Base-by-base conservation (phyloP, 2,888 invertebrate species). In the Agriopis aurantiaria region DNA sequence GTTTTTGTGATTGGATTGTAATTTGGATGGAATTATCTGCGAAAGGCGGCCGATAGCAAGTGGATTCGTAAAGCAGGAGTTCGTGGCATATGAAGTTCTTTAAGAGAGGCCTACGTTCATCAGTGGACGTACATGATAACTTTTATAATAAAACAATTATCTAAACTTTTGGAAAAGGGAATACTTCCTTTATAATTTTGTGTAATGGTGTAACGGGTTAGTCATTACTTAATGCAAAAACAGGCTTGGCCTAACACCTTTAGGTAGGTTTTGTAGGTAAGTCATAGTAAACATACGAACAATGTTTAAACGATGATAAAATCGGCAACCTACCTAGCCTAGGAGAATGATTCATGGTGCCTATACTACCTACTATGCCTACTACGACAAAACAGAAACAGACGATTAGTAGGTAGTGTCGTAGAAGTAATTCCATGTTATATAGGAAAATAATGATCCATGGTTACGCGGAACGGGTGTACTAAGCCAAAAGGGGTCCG, bases 251-350 rank as follows among this genome's bases (percentile, higher is more conserved):
- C 65, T 68, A 51, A 66, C 67, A 69, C 56, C 43, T 33, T 10
- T 48, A 55, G 8, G 4, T 49, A 52, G 7, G 14, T 56, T 17
- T 14, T n/a, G 55, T 40, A 60, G 64, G 60, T 72, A 66, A 64
- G 68, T 68, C 61, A 67, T 69, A 71, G 49, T 63, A 51, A 52
- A 9, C 58, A 58, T 64, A 73, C 55, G 14, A 68, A 61, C 55
- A 69, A 65, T 70, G 68, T 72, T 49, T 56, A 62, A 67, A 69
- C 68, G 65, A 72, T 69, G 75, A 74, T 75, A 71, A 74, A 68
- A 56, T 57, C 51, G 7, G 33, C 12, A n/a, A 69, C 43, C 60
- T 60, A 48, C 58, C 52, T 70, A 69, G 63, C 40, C 60, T 60
- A 70, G 45, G 56, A 59, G 46, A 41, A 66, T 76, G 74, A 76